These are phyloP conservation scores for Acronicta psi DNA, from an alignment of 2,888 invertebrate species.

Conservation along the genomic window DNA sequence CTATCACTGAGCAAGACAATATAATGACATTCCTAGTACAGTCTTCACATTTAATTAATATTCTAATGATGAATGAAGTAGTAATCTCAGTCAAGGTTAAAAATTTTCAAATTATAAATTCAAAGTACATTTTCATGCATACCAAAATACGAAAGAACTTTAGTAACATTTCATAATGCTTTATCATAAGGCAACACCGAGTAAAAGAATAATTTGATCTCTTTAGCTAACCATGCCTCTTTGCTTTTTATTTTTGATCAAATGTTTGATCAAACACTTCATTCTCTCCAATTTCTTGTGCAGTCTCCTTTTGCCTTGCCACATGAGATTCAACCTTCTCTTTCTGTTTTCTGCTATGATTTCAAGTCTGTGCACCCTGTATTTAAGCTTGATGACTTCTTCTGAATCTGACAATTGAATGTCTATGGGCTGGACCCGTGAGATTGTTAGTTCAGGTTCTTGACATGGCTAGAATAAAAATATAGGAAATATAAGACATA, in stretches of 20 bases:
- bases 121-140: too few relatives aligned
- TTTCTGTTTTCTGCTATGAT: constrained; percentile 74
- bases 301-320: constrained; percentile 70
- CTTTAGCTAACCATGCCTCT: constrained; percentile 26
- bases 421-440: constrained; percentile 62
- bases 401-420: constrained; percentile 69
- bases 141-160: too few relatives aligned
- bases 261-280: constrained; percentile 72
- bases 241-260: constrained; percentile 66
- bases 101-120: too few relatives aligned
- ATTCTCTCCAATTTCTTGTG: constrained; percentile 70
- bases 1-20: too few relatives aligned
- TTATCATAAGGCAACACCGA: too few relatives aligned
- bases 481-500: too few relatives aligned
- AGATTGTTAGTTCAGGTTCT: constrained; percentile 71
- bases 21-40: too few relatives aligned
- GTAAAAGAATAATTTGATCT: neutral
- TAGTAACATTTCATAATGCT: too few relatives aligned
- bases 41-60: too few relatives aligned
- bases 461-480: constrained; percentile 71
- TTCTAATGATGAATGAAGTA: too few relatives aligned
- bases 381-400: constrained; percentile 74
- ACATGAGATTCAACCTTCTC: constrained; percentile 70
- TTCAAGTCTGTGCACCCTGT: constrained; percentile 74
- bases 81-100: too few relatives aligned